Evolutionary conservation across 2,888 invertebrate genomes (phyloP).

Genomic region (Xanthorhoe spadicearia): DNA sequence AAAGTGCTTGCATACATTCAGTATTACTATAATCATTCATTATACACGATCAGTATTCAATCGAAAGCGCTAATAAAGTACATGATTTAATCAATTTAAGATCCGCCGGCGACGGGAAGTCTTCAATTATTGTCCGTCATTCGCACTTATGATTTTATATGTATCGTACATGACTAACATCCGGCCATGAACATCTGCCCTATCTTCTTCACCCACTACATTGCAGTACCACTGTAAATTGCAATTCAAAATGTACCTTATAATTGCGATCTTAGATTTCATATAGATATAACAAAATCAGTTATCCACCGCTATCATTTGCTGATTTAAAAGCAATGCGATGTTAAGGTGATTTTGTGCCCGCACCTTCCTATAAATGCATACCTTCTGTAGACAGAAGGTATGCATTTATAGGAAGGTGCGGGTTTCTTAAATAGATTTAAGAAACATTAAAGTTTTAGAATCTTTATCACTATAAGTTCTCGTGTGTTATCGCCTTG

Average conservation of each 20-base stretch:
- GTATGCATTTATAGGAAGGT: too few species aligned
- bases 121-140: constrained; percentile 76
- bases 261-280: neutral
- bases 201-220: constrained; percentile 46
- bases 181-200: constrained; percentile 75
- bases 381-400: too few species aligned
- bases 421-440: too few species aligned
- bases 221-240: neutral
- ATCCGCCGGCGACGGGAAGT: constrained; percentile 72
- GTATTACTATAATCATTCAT: neutral
- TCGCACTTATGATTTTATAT: constrained; percentile 58
- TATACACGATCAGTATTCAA: constrained; percentile 29
- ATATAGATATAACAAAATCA: neutral
- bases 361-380: neutral
- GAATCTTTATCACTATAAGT: constrained; percentile 1
- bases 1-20: neutral
- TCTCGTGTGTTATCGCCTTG: constrained; percentile 28
- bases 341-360: neutral
- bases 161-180: constrained; percentile 75
- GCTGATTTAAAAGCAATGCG: neutral
- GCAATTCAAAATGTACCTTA: neutral
- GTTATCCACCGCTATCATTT: neutral
- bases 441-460: neutral
- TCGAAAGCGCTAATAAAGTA: constrained; percentile 45
- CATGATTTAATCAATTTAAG: constrained; percentile 60